Base-by-base conservation (phyloP, 2,113 vertebrate species). In the Excalfactoria chinensis region DNA sequence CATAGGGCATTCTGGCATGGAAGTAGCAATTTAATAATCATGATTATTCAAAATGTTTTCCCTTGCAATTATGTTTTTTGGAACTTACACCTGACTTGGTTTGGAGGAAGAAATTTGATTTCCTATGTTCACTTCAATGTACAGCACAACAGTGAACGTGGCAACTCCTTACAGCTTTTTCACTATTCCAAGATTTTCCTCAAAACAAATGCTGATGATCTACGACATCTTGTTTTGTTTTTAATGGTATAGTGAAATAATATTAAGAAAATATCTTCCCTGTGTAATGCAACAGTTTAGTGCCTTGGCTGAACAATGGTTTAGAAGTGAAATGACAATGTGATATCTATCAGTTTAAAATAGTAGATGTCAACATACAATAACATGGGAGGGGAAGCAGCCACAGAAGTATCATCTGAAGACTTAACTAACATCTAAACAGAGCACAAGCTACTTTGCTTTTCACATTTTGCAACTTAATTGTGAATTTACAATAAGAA, bases 11-110 rank as follows among this genome's bases (percentile, higher is more conserved):
- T 77, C 17, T 35, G 64, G 20, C 22, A 48, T 13, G 11, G 49
- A n/a, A 75, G 23, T 6, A 44, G 41, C 15, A 77, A 40, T 2
- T 30, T 69, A 11, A 26, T 26, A n/a, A 35, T 3, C n/a, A n/a
- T 10, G 8, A 48, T 3, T 75, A 28, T 21, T 71, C 11, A 51
- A 64, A 78, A 55, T 4, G 1, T 10, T 59, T 73, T 51, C 11
- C 11, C 4, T 23, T 35, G 4, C 30, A 20, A 6, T 55, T 55
- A 0, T 0, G 7, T 53, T 23, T 41, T 79, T 30, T 46, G 16
- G 68, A 56, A 15, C 4, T 30, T 49, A 25, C 1, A 15, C 43
- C 55, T 71, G 15, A 67, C 40, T 43, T 66, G 3, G 4, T 60
- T 43, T 60, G 26, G 11, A 67, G 14, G 7, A 64, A 43, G 22